Percentiles rank a stretch among this genome's conserved stretches.
phyloP scores from a whole-genome alignment of 2,888 invertebrate species.

The Yponomeuta malinellus region DNA sequence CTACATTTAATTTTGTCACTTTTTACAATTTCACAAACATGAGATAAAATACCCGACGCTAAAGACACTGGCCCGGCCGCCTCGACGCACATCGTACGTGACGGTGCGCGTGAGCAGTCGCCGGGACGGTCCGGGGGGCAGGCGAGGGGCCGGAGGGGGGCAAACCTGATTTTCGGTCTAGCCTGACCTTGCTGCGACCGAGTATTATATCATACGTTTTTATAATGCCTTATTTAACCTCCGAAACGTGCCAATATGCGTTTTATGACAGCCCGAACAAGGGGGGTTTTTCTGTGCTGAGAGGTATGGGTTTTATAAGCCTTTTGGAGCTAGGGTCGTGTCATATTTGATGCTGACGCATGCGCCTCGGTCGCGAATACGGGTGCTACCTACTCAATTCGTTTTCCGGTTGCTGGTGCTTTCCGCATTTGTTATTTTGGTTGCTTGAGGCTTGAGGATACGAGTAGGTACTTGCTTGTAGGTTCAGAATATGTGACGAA shows the following conservation, averaged over 20 bases:
- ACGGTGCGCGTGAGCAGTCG: constrained; percentile 43
- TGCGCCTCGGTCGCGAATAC: constrained; percentile 32
- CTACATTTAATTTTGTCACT: too few species aligned
- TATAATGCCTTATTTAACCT: constrained; percentile 37
- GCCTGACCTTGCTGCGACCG: constrained; percentile 67
- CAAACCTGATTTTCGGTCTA: constrained; percentile 75
- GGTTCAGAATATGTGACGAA: neutral
- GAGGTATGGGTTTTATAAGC: constrained; percentile 17
- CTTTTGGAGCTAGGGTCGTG: constrained; percentile 24
- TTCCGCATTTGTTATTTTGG: constrained; percentile 45
- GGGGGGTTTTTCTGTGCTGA: neutral
- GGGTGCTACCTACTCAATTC: constrained; percentile 57
- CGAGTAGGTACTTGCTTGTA: neutral
- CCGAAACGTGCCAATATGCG: constrained; percentile 23
- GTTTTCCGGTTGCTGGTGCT: constrained; percentile 64
- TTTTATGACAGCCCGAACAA: neutral
- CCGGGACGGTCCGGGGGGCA: constrained; percentile 28
- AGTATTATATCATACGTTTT: constrained; percentile 65
- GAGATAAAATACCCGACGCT: too few species aligned
- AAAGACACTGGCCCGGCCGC: constrained; percentile 20
- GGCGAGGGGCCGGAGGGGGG: constrained; percentile 30
- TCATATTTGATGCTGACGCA: constrained; percentile 40
- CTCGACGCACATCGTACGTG: constrained; percentile 37
- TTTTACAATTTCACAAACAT: too few species aligned
- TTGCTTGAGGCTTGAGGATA: neutral